Evolutionary conservation across 2,888 invertebrate genomes (phyloP), one percentile per base, ranked within the genome.

Genomic region (Apantesis nais): DNA sequence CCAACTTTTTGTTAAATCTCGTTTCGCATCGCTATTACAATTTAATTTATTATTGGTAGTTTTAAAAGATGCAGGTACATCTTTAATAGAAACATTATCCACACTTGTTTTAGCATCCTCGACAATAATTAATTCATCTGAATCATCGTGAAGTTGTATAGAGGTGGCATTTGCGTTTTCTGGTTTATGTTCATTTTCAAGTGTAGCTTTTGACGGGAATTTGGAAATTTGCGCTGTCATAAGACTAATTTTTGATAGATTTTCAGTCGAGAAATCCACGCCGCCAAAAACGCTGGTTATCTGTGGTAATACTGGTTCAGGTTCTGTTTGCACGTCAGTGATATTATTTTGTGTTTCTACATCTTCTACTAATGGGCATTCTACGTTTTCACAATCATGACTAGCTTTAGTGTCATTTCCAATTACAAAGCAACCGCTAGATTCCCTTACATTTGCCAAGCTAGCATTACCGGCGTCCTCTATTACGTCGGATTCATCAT

Each of bases 261-360:
- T 67, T 62, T 80, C 79, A 66, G 68, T 74, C 16, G 62, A 68
- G 22, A 83, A 76, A 19, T 80, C 77, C 5, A 81, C 76, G 52
- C 83, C 83, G 19, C 88, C 83, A 3, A 82, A 82, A 4, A 88
- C 80, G 63, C 73, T 81, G 16, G 78, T 78, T 31, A 88, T 88
- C 78, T 84, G 84, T 25, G 84, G 84, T 63, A 83, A 37, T 16
- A 68, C 37, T 37, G 37, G 25, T 52, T 71, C 68, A 37, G 60
- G 37, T 48, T 67, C 66, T 39, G 41, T 63, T 22, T n/a, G 25
- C 16, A 48, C 63, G 41, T 67, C 44, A 5, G 60, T 39, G 19
- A 64, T 52, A 34, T 68, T n/a, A 41, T 67, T 48, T 34, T 60
- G 68, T 5, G 37, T 16, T 22, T 41, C 41, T 34, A 60, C 37